Base-by-base conservation (phyloP, 2,113 vertebrate species). In the Poecilia latipinna region DNA sequence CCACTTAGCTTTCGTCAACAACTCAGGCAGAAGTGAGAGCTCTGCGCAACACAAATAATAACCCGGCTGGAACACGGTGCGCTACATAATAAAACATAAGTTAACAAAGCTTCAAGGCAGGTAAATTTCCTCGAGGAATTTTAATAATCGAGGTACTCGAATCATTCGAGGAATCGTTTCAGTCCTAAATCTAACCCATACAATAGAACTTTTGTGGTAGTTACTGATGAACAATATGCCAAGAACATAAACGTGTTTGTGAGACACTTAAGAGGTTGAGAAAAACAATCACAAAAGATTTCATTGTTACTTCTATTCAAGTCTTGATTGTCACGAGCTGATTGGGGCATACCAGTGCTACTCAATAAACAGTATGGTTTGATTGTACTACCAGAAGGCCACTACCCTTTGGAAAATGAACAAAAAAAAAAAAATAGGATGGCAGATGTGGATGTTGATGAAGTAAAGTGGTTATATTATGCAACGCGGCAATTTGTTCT, bases 311-410 rank as follows among this genome's bases (percentile, higher is more conserved):
- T 61, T 70, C 12, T 12, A 62, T 65, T 24, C 19, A 66, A 65
- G 24, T 74, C 13, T 68, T 39, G 48, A 26, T 70, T 24, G 13
- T 68, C 44, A 35, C 37, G 51, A 69, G 68, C 61, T 61, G 28
- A 78, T 35, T 35, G n/a, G 42, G 22, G 26, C 61, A 78, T 17
- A 61, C 6, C 39, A 61, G 8, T 24, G 70, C 77, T 78, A 42
- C 31, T 33, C 32, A 65, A 28, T 29, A 51, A 42, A 61, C 22
- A 64, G 4, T 66, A 61, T 22, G 15, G 77, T 61, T 61, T 76
- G 31, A 68, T 71, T 61, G 61, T 33, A 51, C 77, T 12, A 11
- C 35, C 68, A 67, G 29, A 74, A 31, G 12, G 32, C 11, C 61
- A 31, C 60, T 32, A 70, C 12, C 57, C 35, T 37, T 12, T 2